These are phyloP conservation scores for Sminthurides aquaticus DNA, from an alignment of 2,888 invertebrate genomes.

Conservation along the genomic window DNA sequence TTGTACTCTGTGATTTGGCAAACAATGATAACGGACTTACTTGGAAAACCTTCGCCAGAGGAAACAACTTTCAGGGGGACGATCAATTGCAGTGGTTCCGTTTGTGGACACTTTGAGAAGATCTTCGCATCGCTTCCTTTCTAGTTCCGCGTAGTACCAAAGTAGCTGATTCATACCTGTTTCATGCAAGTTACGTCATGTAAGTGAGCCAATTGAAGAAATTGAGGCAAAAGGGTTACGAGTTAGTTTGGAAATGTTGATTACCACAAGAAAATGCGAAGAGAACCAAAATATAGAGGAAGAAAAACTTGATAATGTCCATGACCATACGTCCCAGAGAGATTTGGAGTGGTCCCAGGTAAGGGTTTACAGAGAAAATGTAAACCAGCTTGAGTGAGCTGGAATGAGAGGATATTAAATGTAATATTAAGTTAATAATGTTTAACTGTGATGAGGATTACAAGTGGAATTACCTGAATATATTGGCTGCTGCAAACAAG, in stretches of 20 bases:
- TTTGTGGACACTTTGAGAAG: neutral
- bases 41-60: constrained; percentile 50
- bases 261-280: constrained; percentile 58
- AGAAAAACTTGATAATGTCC: constrained; percentile 88
- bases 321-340: constrained; percentile 82
- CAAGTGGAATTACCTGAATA: constrained; percentile 58
- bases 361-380: constrained; percentile 77
- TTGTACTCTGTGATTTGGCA: too few relatives aligned
- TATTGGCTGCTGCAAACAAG: constrained; percentile 96
- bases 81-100: constrained; percentile 19
- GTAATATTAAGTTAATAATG: neutral
- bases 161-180: constrained; percentile 66
- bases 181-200: too few relatives aligned
- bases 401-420: constrained; percentile 46
- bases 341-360: constrained; percentile 84
- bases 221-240: neutral
- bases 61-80: constrained; percentile 47
- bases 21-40: too few relatives aligned
- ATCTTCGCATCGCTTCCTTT: constrained; percentile 42
- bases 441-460: neutral
- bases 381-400: constrained; percentile 86
- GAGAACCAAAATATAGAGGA: constrained; percentile 54
- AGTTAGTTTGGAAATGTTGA: constrained; percentile 21
- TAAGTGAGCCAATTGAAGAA: too few relatives aligned
- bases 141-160: constrained; percentile 72